Conservation (phyloP, 30 jellyfish, hydroid and myxozoan genomes). For the Sanderia malayensis region DNA sequence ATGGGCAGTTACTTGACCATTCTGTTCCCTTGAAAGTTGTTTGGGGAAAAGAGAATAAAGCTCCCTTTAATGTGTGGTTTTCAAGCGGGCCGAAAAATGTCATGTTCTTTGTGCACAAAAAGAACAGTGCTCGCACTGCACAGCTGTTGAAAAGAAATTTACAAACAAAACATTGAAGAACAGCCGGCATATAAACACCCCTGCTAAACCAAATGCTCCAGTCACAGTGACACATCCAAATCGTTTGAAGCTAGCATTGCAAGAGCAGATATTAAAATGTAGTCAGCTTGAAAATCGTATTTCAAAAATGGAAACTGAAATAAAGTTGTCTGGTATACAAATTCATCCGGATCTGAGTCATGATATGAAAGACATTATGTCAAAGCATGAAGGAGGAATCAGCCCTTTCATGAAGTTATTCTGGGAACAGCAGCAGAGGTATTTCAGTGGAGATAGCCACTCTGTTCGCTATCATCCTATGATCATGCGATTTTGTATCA, state of each 20-base stretch:
- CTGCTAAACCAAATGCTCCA: constrained; percentile 25
- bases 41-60: background rate
- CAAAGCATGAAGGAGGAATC: background rate
- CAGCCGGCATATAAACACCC: constrained; percentile 9
- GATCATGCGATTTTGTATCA: constrained; percentile 8
- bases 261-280: constrained; percentile 19
- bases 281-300: constrained; percentile 13
- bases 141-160: background rate
- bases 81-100: constrained; percentile 6
- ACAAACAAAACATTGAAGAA: background rate
- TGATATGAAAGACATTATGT: constrained; percentile 1
- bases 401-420: constrained; percentile 20
- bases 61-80: constrained; percentile 1
- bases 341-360: constrained; percentile 3
- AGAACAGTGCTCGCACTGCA: background rate
- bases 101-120: background rate
- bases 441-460: background rate
- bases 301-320: background rate
- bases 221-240: constrained; percentile 11
- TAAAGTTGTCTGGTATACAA: background rate
- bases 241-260: constrained; percentile 15
- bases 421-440: constrained; percentile 29
- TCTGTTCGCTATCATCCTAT: constrained; percentile 5
- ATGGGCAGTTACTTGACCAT: background rate
- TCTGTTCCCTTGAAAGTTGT: constrained; percentile 5